Base-by-base conservation (phyloP, 1,140 invertebrate species). In the Vanessa tameamea region DNA sequence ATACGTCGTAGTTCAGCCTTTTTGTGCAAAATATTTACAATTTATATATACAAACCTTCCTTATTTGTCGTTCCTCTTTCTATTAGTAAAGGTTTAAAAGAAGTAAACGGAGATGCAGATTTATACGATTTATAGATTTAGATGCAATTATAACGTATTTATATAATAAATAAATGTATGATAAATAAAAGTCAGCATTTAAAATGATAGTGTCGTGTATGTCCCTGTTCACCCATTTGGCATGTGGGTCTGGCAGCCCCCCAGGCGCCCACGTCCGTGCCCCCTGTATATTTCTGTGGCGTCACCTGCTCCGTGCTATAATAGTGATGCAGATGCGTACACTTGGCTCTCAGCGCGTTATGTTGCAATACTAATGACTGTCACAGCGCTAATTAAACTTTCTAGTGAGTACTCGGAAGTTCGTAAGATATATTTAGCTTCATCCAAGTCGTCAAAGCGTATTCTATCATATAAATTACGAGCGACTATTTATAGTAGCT, bases 151-250 rank as follows among this genome's bases (percentile, higher is more conserved):
- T 14, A 59, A 14, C 57, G 13, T 61, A 7, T 15, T 57, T 15
- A 7, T n/a, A 61, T 26, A 4, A 61, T n/a, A 37, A 4, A 37
- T 61, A 23, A 5, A 9, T 11, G 12, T 23, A 11, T 9, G 20
- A 16, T n/a, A 23, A 7, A 26, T 37, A 61, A 47, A 53, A 66
- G 14, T 47, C 7, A 51, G 37, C 20, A 61, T 75, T 75, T 75
- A 20, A 26, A 64, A 55, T 71, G 69, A 71, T 63, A 47, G n/a
- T 43, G 37, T 51, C 55, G 64, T 64, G 23, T 64, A 64, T 76
- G 75, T 69, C 64, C 20, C 72, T 75, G 76, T 78, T 86, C 82
- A 87, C 86, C 85, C 79, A 87, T 73, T 88, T 90, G 87, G 88
- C 88, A 89, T 78, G 37, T 64, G 31, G 59, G 75, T 73, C 84